Percentiles rank a stretch among this genome's conserved stretches.
Evolutionary conservation across 2,888 invertebrate genomes (phyloP).

Genomic region (Diadromus collaris): DNA sequence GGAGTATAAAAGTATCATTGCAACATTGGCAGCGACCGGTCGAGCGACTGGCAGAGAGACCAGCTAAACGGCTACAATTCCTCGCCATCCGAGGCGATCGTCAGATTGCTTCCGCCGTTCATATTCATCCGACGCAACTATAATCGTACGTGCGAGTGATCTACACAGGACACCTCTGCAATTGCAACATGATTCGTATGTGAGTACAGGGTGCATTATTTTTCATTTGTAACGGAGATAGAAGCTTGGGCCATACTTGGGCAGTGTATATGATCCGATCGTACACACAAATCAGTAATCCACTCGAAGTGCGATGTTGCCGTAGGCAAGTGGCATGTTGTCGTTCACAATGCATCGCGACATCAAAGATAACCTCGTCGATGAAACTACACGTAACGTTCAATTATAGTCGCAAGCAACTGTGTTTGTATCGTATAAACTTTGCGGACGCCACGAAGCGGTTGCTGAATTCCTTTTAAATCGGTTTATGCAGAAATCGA

Average conservation of each 20-base stretch:
- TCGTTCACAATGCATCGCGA: neutral
- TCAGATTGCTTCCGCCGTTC: slow-evolving; percentile 12
- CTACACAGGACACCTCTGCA: neutral
- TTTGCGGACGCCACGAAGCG: neutral
- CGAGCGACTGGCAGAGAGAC: slow-evolving; percentile 21
- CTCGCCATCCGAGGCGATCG: slow-evolving; percentile 1
- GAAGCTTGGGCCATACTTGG: neutral
- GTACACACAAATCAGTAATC: neutral
- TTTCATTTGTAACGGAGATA: neutral
- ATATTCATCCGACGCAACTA: slow-evolving; percentile 16
- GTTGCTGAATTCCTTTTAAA: no score
- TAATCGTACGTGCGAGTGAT: slow-evolving; percentile 1
- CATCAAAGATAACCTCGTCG: neutral
- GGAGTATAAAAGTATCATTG: slow-evolving; percentile 47
- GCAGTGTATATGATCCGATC: neutral
- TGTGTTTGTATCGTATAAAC: neutral
- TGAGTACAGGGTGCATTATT: slow-evolving; percentile 35
- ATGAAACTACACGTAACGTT: neutral
- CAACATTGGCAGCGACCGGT: slow-evolving; percentile 34
- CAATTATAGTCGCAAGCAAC: neutral
- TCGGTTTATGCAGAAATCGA: neutral
- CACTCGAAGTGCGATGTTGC: no score
- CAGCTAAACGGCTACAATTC: slow-evolving; percentile 11
- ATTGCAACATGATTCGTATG: slow-evolving; percentile 44
- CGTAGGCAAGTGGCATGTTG: neutral